A percentile compares a stretch with the other conserved stretches of the same genome.
Conservation (phyloP, 2,797 vertebrate species). For the Tadarida brasiliensis region DNA sequence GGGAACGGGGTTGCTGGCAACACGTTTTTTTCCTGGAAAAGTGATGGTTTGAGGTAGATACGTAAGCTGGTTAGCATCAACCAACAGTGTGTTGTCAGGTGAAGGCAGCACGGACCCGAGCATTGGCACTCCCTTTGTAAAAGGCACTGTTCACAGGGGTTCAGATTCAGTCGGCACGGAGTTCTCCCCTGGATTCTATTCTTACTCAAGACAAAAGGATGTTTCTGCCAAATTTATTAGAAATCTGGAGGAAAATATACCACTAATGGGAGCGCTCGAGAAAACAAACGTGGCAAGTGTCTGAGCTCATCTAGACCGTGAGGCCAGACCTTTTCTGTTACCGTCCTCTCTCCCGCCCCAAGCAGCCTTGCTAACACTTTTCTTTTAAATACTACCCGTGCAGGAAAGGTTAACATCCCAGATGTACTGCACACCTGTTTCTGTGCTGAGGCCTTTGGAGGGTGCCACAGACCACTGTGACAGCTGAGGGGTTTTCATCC, state of each 20-base stretch:
- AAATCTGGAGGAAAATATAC: background rate
- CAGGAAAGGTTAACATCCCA: background rate
- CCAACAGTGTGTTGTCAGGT: background rate
- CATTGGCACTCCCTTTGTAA: fast-evolving
- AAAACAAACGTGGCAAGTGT: fast-evolving
- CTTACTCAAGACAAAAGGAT: background rate
- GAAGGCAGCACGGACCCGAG: background rate
- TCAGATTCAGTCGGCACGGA: fast-evolving
- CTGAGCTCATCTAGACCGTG: fast-evolving
- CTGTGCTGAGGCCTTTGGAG: background rate
- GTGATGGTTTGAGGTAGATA: background rate
- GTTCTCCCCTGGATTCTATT: background rate
- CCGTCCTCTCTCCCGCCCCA: background rate
- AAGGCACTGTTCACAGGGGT: background rate
- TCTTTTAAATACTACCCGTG: fast-evolving
- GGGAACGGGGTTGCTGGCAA: background rate
- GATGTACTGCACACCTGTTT: fast-evolving
- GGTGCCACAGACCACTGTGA: fast-evolving
- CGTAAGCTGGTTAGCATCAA: background rate
- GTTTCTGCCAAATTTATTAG: background rate
- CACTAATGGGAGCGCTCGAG: fast-evolving
- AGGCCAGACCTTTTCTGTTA: fast-evolving
- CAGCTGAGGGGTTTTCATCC: fast-evolving
- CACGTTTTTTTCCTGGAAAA: background rate
- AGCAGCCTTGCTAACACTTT: background rate